Evolutionary conservation across 2,113 vertebrate species (phyloP).

Genomic region (Pterocles orientalis): DNA sequence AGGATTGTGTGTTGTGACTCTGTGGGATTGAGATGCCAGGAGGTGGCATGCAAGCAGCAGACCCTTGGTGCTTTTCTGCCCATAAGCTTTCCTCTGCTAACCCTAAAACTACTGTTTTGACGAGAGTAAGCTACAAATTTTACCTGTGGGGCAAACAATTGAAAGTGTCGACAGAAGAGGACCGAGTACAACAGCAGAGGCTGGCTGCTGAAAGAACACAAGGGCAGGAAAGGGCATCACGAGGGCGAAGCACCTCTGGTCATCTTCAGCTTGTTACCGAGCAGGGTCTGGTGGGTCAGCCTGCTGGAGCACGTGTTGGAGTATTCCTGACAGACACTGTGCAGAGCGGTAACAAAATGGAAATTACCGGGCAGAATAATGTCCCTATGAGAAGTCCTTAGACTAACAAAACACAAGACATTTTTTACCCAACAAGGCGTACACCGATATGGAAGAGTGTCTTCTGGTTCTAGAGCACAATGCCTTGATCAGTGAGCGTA

Average conservation of each 20-base stretch:
- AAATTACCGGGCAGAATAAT: background rate
- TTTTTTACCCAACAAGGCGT: background rate
- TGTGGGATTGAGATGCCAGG: background rate
- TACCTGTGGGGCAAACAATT: background rate
- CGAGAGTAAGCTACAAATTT: background rate
- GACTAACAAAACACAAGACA: background rate
- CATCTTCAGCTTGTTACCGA: background rate
- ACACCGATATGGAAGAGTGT: background rate
- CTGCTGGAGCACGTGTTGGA: background rate
- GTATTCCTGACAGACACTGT: background rate
- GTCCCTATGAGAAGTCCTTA: background rate
- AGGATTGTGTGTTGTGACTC: background rate
- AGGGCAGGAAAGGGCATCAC: background rate
- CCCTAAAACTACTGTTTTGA: background rate
- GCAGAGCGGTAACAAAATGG: background rate
- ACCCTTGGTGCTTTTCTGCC: background rate
- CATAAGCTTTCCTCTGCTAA: background rate
- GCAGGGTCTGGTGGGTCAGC: background rate
- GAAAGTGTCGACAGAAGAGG: background rate
- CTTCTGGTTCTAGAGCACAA: background rate
- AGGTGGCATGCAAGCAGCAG: background rate
- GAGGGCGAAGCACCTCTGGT: background rate
- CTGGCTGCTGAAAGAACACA: background rate
- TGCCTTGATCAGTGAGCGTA: background rate
- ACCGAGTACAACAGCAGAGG: background rate